Evolutionary conservation across 2,113 vertebrate species (phyloP).

Genomic region (Rhabdornis inornatus): DNA sequence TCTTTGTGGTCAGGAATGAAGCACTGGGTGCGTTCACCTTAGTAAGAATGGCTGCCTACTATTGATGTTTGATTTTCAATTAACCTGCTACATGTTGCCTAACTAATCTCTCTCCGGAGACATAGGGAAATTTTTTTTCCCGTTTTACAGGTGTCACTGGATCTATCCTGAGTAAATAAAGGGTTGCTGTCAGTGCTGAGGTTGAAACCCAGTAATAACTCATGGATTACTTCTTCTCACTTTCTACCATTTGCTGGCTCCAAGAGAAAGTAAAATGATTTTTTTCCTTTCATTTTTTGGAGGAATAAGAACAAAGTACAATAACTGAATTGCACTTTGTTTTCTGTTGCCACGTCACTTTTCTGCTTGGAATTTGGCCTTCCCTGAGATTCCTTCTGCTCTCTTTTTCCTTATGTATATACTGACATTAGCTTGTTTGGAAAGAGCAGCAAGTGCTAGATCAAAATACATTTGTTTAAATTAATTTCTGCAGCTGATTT

Average conservation of each 20-base stretch:
- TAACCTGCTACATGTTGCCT: not conserved
- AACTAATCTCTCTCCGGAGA: not conserved
- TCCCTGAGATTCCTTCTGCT: not conserved
- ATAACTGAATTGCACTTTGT: constrained; percentile 47
- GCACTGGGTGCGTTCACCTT: not conserved
- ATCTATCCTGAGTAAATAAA: not conserved
- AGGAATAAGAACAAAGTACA: constrained; percentile 6
- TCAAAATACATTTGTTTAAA: not conserved
- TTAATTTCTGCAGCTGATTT: not conserved
- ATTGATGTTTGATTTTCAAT: not conserved
- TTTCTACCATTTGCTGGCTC: not conserved
- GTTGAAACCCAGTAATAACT: not conserved
- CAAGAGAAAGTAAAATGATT: not conserved
- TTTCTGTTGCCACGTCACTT: constrained; percentile 27
- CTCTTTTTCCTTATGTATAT: not conserved
- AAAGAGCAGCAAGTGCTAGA: not conserved
- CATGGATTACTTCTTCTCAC: not conserved
- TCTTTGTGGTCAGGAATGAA: not conserved
- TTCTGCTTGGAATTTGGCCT: constrained; percentile 45
- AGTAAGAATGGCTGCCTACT: not conserved
- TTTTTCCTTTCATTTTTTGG: not conserved
- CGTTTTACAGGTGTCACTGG: not conserved
- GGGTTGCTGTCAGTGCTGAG: not conserved
- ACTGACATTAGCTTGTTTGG: not conserved
- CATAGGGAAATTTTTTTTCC: not conserved